Percentiles rank a stretch among this genome's conserved stretches.
Conservation (phyloP, 2,888 invertebrate genomes). For the Trimorus sp. region DNA sequence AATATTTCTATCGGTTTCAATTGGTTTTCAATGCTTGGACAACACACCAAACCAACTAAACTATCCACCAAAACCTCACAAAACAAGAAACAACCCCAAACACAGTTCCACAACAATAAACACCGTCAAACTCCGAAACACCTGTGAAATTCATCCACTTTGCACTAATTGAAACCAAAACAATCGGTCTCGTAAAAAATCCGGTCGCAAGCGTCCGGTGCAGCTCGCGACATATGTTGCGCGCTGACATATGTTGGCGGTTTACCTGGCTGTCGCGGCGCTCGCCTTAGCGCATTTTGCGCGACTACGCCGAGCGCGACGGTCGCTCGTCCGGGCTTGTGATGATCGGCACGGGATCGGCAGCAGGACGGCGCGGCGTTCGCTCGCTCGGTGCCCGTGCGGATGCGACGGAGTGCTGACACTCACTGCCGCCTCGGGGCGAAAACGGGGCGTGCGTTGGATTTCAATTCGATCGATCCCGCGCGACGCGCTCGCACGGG, state of each 20-base stretch:
- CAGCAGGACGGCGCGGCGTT: not conserved
- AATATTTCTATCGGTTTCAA: too few species aligned
- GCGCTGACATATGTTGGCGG: constrained; percentile 30
- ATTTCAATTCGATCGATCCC: constrained; percentile 78
- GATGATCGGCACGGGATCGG: constrained; percentile 9
- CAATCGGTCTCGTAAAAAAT: too few species aligned
- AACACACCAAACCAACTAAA: too few species aligned
- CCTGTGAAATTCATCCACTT: too few species aligned
- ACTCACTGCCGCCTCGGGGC: constrained; percentile 71
- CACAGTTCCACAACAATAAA: too few species aligned
- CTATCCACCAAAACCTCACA: too few species aligned
- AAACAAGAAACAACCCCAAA: too few species aligned
- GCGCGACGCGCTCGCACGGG: constrained; percentile 26
- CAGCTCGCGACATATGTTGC: constrained; percentile 36
- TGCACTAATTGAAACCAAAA: too few species aligned
- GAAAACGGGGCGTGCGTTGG: constrained; percentile 76
- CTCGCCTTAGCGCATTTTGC: constrained; percentile 53
- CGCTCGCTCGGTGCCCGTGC: constrained; percentile 43
- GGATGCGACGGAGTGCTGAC: constrained; percentile 72
- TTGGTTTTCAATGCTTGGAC: too few species aligned
- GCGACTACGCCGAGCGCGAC: constrained; percentile 6
- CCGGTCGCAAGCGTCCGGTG: constrained; percentile 8
- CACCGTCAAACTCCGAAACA: too few species aligned
- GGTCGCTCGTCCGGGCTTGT: not conserved
- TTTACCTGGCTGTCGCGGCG: constrained; percentile 64